Conservation (phyloP, 2,113 vertebrate genomes). For the Protobothrops mucrosquamatus region DNA sequence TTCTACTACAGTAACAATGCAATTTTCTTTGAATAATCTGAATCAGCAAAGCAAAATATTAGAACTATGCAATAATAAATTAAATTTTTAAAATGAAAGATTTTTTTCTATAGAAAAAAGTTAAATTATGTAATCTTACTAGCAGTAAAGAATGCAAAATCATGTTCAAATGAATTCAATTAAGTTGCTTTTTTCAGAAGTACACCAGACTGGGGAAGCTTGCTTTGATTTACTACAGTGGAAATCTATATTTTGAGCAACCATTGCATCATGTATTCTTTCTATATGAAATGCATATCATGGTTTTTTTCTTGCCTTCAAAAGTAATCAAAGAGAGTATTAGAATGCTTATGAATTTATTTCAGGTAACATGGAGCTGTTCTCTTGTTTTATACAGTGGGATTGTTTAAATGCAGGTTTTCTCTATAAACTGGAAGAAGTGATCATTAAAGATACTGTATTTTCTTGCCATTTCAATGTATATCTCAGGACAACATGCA, state of each 20-base stretch:
- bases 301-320: neutral
- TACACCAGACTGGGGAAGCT: neutral
- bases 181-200: neutral
- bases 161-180: neutral
- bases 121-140: conserved; percentile 29
- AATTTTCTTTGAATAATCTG: conserved; percentile 43
- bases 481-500: conserved; percentile 58
- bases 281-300: neutral
- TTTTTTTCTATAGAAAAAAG: neutral
- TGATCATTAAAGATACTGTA: conserved; percentile 24
- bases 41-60: conserved; percentile 68
- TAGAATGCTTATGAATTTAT: neutral
- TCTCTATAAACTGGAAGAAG: neutral
- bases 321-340: neutral
- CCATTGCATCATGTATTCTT: neutral
- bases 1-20: conserved; percentile 50
- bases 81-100: conserved; percentile 70
- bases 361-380: neutral
- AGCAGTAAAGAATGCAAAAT: neutral
- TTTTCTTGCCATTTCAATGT: conserved; percentile 36
- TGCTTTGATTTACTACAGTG: neutral
- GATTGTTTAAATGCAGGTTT: conserved; percentile 33
- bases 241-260: conserved; percentile 26
- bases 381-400: conserved; percentile 5
- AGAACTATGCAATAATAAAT: conserved; percentile 78